A percentile compares a stretch with the other conserved stretches of the same genome.
phyloP scores from a whole-genome alignment of 2,113 vertebrate genomes.

The Shinisaurus crocodilurus region DNA sequence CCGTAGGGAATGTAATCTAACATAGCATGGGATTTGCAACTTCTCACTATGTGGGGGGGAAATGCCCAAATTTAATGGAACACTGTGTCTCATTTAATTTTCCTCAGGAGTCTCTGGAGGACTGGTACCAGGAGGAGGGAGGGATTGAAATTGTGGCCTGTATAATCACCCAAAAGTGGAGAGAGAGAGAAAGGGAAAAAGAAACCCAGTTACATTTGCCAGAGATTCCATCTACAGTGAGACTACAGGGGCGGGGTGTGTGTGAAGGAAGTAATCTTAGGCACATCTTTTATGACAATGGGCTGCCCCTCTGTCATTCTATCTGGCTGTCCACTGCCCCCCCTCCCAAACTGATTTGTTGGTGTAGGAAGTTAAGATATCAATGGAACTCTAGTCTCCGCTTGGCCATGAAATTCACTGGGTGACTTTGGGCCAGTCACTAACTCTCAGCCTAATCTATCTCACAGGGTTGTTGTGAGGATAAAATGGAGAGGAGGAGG shows the following conservation, averaged over 20 bases:
- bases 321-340: neutral
- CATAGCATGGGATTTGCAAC: neutral
- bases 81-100: conserved; percentile 14
- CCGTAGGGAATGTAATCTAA: neutral
- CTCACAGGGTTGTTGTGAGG: too few species aligned
- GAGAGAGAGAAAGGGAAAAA: neutral
- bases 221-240: neutral
- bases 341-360: neutral
- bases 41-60: neutral
- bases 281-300: neutral
- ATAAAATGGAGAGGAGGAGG: too few species aligned
- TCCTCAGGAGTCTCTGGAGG: neutral
- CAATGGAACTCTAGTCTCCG: too few species aligned
- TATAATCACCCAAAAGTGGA: neutral
- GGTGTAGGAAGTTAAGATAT: neutral
- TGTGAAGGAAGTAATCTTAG: too few species aligned
- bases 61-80: neutral
- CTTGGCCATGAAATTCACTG: too few species aligned
- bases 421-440: too few species aligned
- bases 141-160: neutral
- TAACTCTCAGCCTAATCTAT: too few species aligned
- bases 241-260: too few species aligned
- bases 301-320: neutral
- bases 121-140: neutral
- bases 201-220: neutral